Evolutionary conservation across 2,113 vertebrate genomes (phyloP), one percentile per base, ranked within the genome.

Genomic region (Dissostichus mawsoni): DNA sequence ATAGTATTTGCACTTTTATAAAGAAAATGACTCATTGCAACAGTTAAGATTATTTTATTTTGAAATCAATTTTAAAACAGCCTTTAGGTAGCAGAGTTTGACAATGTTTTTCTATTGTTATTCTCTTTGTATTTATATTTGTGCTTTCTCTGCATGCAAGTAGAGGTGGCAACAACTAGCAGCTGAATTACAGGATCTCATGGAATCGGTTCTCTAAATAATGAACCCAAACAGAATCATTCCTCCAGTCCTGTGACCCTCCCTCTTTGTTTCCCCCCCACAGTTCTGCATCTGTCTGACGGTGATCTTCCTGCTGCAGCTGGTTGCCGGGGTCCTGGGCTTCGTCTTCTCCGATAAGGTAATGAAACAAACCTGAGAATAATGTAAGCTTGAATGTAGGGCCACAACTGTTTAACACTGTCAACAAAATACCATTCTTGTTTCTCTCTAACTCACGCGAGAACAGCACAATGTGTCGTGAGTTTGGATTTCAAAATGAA

Each of bases 261-360:
- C 0, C 48, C 36, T 48, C 13, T 59, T 47, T 58, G 48, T 56
- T 70, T 11, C 62, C 86, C 65, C 47, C 1, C 0, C 0, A 5
- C 92, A 99, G 98, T 99, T 98, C 93, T 97, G 96, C 0, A 14
- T 97, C 84, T 96, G 93, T 82, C 90, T 99, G 85, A 96, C 95
- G 0, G 0, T 96, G 6, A 86, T 98, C 90, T 99, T 99, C 94
- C 74, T 99, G 83, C 95, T 99, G 9, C 98, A 99, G 90, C 87
- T 98, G 92, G 84, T 87, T 0, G 96, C 95, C 0, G 97, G 97
- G 0, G 56, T 96, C 83, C 92, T 98, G 76, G 97, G 96, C 71
- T 99, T 99, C 14, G 25, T 98, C 82, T 98, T 98, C 92, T 96
- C 97, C 0, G 97, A 98, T 77, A 96, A 96, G 96, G 98, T 99